Base-by-base conservation (phyloP, 2,888 invertebrate genomes). In the Pseudococcus jackbeardsleyi region DNA sequence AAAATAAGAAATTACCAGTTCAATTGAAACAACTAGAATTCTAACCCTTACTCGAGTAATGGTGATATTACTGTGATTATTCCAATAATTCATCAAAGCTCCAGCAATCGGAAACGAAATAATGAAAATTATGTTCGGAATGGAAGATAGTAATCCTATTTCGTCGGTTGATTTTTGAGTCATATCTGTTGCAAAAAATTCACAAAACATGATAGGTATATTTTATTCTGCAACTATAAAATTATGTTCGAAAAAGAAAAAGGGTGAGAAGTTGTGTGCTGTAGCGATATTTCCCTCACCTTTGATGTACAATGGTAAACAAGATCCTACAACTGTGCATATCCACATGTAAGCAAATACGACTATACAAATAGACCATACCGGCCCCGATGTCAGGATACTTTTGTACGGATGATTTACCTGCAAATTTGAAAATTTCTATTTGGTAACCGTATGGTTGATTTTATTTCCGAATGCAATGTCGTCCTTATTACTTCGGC, bases 291-390 rank as follows among this genome's bases (percentile, higher is more conserved):
- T 33, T 33, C 6, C 15, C 26, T 48, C 3, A 84, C 84, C 84
- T 84, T 84, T 84, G 19, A 84, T 22, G 12, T 84, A 84, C 12
- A 84, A 48, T 7, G 84, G 84, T 22, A 84, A 50, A 15, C 84
- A 84, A 22, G 48, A 84, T 9, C 50, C 84, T 7, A 84, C 15
- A 26, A 84, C 22, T 8, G 84, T 50, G 42, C 15, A 17, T 48
- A 50, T 42, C 84, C 84, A 84, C 17, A 50, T 50, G 17, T 84
- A 22, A 2, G 42, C 48, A 26, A 84, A 84, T 19, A 22, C 8
- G 9, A 50, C 26, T 9, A 50, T 84, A 26, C 48, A 50, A 12
- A 84, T 26, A 7, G 48, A 8, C 84, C 84, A 84, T 22, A 84
- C n/a, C 50, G 84, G 84, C 17, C 15, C 42, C 7, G 50, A 50